Conservation (phyloP, 2,888 invertebrate genomes). For the Cremastinae sp. region DNA sequence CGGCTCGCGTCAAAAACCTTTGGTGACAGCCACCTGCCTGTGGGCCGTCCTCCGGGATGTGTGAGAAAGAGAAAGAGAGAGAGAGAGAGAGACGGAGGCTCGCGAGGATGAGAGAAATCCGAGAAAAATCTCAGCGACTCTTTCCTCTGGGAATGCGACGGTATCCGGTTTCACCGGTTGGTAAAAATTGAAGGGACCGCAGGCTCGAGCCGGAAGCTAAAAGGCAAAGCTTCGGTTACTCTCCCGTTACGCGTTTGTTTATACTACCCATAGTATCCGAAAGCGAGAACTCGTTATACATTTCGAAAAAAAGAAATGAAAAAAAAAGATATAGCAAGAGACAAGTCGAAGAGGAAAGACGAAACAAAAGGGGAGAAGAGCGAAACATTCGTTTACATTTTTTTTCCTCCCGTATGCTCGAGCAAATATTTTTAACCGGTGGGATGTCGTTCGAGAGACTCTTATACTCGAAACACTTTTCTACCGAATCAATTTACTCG, state of each 20-base stretch:
- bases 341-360: neutral
- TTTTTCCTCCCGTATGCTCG: conserved; percentile 1
- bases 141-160: conserved; percentile 55
- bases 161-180: conserved; percentile 64
- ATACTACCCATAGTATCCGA: conserved; percentile 42
- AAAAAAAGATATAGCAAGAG: conserved; percentile 6
- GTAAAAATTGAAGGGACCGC: conserved; percentile 64
- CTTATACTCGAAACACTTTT: neutral
- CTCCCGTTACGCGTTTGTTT: conserved; percentile 58
- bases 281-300: conserved; percentile 21
- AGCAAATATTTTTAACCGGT: conserved; percentile 24
- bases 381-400: conserved; percentile 16
- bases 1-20: conserved; percentile 66
- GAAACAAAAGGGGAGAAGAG: neutral
- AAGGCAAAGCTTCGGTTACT: conserved; percentile 26
- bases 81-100: too few relatives aligned
- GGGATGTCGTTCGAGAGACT: neutral
- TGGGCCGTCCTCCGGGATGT: conserved; percentile 63
- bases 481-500: neutral
- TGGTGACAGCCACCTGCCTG: conserved; percentile 72
- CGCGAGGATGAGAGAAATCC: conserved; percentile 61
- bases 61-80: too few relatives aligned
- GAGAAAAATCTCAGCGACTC: conserved; percentile 65
- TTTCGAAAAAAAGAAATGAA: conserved; percentile 6
- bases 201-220: conserved; percentile 60